Percentiles rank a stretch among this genome's conserved stretches.
phyloP scores from a whole-genome alignment of 2,797 vertebrate species.

The Crenichthys baileyi region DNA sequence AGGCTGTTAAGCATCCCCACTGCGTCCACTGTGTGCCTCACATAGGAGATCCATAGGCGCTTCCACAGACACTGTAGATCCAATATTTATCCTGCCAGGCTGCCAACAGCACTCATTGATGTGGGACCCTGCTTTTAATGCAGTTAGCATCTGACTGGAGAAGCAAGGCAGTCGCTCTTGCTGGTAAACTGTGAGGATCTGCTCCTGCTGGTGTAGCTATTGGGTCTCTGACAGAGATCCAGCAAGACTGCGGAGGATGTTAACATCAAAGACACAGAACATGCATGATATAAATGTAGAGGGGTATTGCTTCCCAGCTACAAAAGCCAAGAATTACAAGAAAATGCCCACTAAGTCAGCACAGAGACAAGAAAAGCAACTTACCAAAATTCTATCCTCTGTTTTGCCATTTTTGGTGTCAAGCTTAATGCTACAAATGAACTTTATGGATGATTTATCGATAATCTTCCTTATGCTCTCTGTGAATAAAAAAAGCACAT shows the following conservation, averaged over 20 bases:
- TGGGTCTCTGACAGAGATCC: conserved; percentile 21
- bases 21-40: conserved; percentile 38
- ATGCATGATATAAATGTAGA: conserved; percentile 44
- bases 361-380: conserved; percentile 42
- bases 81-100: conserved; percentile 52
- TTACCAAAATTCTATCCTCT: conserved; percentile 90
- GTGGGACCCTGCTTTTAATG: conserved; percentile 16
- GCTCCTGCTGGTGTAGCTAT: conserved; percentile 15
- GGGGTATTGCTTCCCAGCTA: conserved; percentile 22
- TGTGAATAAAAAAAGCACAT: conserved; percentile 62
- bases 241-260: conserved; percentile 26
- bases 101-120: conserved; percentile 25
- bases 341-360: conserved; percentile 17
- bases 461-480: conserved; percentile 89
- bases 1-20: conserved; percentile 53
- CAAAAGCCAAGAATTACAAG: conserved; percentile 17
- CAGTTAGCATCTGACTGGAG: conserved; percentile 27
- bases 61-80: conserved; percentile 45
- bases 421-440: conserved; percentile 85
- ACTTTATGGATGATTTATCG: conserved; percentile 85
- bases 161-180: not conserved
- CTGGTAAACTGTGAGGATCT: conserved; percentile 28
- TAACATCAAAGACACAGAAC: conserved; percentile 43
- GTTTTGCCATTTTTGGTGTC: conserved; percentile 89
- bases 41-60: conserved; percentile 36